A percentile compares a stretch with the other conserved stretches of the same genome.
Evolutionary conservation across 2,888 invertebrate genomes (phyloP).

Genomic region (Oeneis ivallda): DNA sequence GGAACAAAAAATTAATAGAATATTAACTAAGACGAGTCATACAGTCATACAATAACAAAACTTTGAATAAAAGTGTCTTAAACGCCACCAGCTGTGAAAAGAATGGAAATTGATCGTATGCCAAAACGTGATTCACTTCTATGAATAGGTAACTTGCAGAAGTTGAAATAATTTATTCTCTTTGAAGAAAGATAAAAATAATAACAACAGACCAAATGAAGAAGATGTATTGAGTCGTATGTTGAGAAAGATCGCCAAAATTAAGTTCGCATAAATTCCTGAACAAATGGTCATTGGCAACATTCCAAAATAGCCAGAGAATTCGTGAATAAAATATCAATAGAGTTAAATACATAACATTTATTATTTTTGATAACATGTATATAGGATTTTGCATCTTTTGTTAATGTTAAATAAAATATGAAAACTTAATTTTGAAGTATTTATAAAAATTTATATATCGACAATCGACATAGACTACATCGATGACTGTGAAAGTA

Average conservation of each 20-base stretch:
- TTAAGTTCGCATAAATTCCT: not conserved
- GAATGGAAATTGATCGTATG: conserved; percentile 40
- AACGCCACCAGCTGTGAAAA: conserved; percentile 24
- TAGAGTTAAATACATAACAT: too few species aligned
- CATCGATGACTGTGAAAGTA: conserved; percentile 35
- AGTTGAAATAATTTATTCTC: conserved; percentile 20
- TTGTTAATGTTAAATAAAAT: not conserved
- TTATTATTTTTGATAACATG: too few species aligned
- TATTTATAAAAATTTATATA: too few species aligned
- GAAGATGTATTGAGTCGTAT: not conserved
- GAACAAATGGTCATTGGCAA: not conserved
- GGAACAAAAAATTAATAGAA: not conserved
- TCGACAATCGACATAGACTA: too few species aligned
- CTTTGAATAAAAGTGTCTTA: conserved; percentile 11
- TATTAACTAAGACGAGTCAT: not conserved
- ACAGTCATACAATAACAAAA: not conserved
- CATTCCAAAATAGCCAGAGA: not conserved
- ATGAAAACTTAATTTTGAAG: not conserved
- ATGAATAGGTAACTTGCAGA: conserved; percentile 33
- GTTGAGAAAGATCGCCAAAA: not conserved
- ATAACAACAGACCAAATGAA: not conserved
- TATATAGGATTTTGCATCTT: not conserved
- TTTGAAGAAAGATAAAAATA: conserved; percentile 5
- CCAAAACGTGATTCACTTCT: conserved; percentile 47
- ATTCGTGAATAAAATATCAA: not conserved